These are phyloP conservation scores for Nomada ferruginata DNA, from an alignment of 2,888 invertebrate genomes.

Conservation along the genomic window DNA sequence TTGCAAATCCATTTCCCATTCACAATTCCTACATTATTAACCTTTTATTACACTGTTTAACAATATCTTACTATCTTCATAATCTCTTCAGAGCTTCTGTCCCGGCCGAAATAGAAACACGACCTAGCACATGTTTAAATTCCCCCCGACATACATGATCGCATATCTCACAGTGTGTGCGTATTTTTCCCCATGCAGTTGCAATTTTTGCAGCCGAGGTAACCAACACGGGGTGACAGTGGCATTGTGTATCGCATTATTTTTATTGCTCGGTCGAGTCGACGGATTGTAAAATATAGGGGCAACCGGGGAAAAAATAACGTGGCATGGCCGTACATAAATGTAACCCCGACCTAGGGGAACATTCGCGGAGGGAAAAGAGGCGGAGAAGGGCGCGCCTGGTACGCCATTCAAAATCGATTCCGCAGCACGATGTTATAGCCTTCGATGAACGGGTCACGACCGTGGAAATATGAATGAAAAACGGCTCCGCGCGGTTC, in stretches of 20 bases:
- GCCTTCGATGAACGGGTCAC: slow-evolving; percentile 79
- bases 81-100: too few relatives aligned
- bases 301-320: slow-evolving; percentile 53
- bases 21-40: too few relatives aligned
- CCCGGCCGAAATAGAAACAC: not conserved
- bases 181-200: not conserved
- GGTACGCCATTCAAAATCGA: slow-evolving; percentile 79
- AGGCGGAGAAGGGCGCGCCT: slow-evolving; percentile 64
- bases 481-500: slow-evolving; percentile 80
- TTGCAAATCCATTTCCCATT: too few relatives aligned
- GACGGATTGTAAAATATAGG: slow-evolving; percentile 63
- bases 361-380: slow-evolving; percentile 70
- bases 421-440: slow-evolving; percentile 74
- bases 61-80: too few relatives aligned
- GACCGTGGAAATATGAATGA: slow-evolving; percentile 75
- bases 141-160: not conserved
- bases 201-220: slow-evolving; percentile 5
- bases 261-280: slow-evolving; percentile 48
- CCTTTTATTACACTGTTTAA: too few relatives aligned
- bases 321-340: slow-evolving; percentile 66
- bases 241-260: slow-evolving; percentile 40
- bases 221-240: slow-evolving; percentile 19
- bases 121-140: not conserved
- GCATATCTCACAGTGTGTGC: not conserved
- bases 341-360: slow-evolving; percentile 81